These are phyloP conservation scores for Philotrypesis tridentata DNA, from an alignment of 1,140 invertebrate species.

Conservation along the genomic window DNA sequence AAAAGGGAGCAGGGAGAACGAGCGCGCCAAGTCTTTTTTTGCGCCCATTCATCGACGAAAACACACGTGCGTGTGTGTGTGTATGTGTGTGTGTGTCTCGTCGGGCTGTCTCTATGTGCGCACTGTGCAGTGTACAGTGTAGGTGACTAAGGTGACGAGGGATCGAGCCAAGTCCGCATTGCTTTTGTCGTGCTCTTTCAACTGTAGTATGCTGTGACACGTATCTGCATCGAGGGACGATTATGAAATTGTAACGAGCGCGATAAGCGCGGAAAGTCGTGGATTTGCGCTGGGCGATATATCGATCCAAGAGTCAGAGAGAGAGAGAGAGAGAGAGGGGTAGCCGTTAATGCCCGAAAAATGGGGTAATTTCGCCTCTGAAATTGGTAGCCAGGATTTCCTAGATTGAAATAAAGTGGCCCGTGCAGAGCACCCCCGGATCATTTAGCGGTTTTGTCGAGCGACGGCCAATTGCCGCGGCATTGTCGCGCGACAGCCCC, in stretches of 20 bases:
- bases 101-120: neutral
- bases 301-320: neutral
- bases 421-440: constrained; percentile 69
- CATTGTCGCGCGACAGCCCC: constrained; percentile 73
- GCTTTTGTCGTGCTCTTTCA: no score
- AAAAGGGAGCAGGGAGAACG: neutral
- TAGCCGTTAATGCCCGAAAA: constrained; percentile 68
- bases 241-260: constrained; percentile 49
- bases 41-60: constrained; percentile 16
- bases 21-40: constrained; percentile 25
- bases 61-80: neutral
- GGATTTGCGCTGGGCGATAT: constrained; percentile 60
- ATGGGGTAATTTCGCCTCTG: constrained; percentile 70
- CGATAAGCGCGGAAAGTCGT: constrained; percentile 53
- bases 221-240: constrained; percentile 11
- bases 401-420: constrained; percentile 75
- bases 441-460: constrained; percentile 76
- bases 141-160: no score
- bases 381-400: constrained; percentile 69
- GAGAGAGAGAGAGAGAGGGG: neutral
- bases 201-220: no score
- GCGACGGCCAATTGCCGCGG: constrained; percentile 74
- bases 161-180: no score
- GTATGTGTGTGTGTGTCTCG: neutral
- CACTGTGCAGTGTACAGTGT: neutral